Percentiles rank a stretch among this genome's conserved stretches.
These are phyloP conservation scores for Bacillus rossius DNA, from an alignment of 1,140 invertebrate genomes.

Conservation along the genomic window DNA sequence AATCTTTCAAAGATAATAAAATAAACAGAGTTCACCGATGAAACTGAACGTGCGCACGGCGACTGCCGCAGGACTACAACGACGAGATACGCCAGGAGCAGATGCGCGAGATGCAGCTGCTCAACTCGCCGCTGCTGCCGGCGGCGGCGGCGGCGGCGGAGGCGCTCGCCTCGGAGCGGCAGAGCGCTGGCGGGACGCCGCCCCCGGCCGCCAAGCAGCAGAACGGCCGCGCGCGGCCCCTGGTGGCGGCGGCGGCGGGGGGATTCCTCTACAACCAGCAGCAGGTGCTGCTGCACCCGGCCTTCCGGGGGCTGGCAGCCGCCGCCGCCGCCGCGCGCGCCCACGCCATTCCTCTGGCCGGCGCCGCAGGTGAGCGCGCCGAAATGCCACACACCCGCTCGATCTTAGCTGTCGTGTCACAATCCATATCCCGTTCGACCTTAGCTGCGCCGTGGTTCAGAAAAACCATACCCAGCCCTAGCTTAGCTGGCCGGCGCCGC, in stretches of 20 bases:
- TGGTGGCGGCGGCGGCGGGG: conserved; percentile 34
- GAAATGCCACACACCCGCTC: too few species aligned
- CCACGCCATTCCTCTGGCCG: neutral
- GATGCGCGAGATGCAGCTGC: conserved; percentile 76
- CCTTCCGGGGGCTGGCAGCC: conserved; percentile 36
- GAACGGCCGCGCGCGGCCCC: conserved; percentile 14
- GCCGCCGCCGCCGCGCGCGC: conserved; percentile 17
- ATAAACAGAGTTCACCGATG: too few species aligned
- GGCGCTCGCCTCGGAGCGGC: neutral
- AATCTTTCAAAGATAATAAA: neutral
- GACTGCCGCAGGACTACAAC: conserved; percentile 69
- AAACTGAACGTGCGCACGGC: too few species aligned
- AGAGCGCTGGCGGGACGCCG: conserved; percentile 16
- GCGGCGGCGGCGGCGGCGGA: conserved; percentile 1
- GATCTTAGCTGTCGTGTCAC: too few species aligned
- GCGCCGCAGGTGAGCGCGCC: neutral
- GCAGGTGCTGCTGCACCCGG: conserved; percentile 38
- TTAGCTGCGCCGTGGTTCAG: too few species aligned
- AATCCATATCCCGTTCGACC: too few species aligned
- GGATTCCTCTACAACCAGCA: neutral
- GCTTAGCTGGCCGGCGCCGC: too few species aligned
- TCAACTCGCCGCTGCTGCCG: conserved; percentile 41
- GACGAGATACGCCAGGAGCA: conserved; percentile 82
- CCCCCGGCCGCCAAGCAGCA: neutral
- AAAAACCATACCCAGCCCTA: too few species aligned